A percentile compares a stretch with the other conserved stretches of the same genome.
Evolutionary conservation across 2,113 vertebrate genomes (phyloP).

Genomic region (Platanista minor): DNA sequence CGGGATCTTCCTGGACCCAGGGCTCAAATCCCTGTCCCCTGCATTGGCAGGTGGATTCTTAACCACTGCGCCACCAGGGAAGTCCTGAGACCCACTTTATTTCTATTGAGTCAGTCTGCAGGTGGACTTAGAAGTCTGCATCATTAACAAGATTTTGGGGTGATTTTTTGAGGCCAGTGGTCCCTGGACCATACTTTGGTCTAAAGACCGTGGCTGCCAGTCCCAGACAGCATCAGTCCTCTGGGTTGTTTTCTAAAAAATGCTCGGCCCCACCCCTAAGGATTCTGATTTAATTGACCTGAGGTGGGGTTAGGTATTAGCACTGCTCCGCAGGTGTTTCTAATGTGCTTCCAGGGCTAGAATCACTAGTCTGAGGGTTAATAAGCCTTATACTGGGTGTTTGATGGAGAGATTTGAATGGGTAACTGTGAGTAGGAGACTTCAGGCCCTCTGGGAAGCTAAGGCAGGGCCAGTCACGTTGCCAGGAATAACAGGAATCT

Average conservation of each 20-base stretch:
- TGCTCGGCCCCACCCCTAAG: neutral
- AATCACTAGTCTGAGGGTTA: neutral
- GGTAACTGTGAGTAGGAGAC: neutral
- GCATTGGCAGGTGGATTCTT: too few relatives aligned
- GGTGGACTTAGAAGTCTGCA: neutral
- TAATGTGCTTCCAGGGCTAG: neutral
- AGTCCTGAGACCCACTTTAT: too few relatives aligned
- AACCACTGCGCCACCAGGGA: too few relatives aligned
- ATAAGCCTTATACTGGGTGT: neutral
- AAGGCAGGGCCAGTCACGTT: neutral
- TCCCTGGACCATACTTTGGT: neutral
- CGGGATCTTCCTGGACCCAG: too few relatives aligned
- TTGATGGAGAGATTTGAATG: neutral
- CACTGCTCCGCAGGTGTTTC: neutral
- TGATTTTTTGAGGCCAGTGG: neutral
- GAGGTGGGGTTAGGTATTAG: neutral
- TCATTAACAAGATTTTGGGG: neutral
- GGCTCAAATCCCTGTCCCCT: too few relatives aligned
- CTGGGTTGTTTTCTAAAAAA: neutral
- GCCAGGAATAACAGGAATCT: neutral
- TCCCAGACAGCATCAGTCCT: neutral
- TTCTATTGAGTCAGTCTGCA: neutral
- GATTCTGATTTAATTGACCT: neutral
- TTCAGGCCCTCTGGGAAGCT: neutral
- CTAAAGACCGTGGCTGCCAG: neutral